Conservation (phyloP, 30 jellyfish, hydroid and myxozoan genomes). For the Mastigias papua region DNA sequence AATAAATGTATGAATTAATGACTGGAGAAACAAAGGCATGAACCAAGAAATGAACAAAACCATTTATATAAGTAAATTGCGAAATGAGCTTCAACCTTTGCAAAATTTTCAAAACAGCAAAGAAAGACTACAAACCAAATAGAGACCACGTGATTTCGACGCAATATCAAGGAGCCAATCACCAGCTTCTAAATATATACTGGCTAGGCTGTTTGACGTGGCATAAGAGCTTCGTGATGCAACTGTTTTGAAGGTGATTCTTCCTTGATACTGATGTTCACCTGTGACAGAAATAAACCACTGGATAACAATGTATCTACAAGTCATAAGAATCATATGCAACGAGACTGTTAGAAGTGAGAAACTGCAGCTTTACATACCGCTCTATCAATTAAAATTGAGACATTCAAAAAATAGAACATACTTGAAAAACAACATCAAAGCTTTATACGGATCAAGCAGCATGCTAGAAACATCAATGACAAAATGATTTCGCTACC, state of each 20-base stretch:
- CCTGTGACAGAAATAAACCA: background rate
- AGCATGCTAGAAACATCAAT: no score
- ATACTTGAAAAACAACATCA: no score
- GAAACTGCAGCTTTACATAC: no score
- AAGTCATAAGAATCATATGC: no score
- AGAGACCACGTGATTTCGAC: conserved; percentile 50
- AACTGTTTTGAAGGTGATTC: background rate
- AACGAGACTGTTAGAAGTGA: no score
- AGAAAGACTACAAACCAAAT: conserved; percentile 55
- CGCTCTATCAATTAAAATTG: no score
- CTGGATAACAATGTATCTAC: no score
- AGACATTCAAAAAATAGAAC: no score
- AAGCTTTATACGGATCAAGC: no score
- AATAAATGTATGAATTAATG: background rate
- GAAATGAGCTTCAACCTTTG: background rate
- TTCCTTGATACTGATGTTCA: background rate
- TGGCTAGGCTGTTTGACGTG: conserved; percentile 17
- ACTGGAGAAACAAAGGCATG: background rate
- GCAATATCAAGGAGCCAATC: conserved; percentile 74
- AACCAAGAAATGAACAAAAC: background rate
- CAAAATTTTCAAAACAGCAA: background rate
- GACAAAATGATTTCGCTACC: no score
- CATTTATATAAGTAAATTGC: background rate
- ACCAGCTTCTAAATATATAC: conserved; percentile 56
- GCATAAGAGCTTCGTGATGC: background rate